Percentiles rank a stretch among this genome's conserved stretches.
phyloP scores from a whole-genome alignment of 2,888 invertebrate species.

The Drosophila prolongata region DNA sequence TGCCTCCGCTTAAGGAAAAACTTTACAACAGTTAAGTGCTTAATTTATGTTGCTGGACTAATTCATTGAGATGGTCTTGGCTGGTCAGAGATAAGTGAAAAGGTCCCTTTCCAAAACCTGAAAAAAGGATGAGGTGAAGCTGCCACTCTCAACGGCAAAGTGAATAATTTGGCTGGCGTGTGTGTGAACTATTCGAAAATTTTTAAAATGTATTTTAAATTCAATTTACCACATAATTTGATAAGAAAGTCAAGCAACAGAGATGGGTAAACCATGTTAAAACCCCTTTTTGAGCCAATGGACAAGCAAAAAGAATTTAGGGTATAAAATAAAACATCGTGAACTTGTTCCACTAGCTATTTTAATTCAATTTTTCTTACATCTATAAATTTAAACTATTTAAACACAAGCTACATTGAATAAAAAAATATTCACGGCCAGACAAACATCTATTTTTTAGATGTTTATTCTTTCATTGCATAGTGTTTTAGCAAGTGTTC shows the following conservation, averaged over 20 bases:
- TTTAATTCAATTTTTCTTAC: no score
- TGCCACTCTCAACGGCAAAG: slow-evolving; percentile 1
- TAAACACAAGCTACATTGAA: no score
- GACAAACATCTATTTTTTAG: no score
- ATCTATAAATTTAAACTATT: no score
- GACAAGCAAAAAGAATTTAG: no score
- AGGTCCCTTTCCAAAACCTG: slow-evolving; percentile 7
- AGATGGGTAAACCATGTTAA: not conserved
- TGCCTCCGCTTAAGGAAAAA: slow-evolving; percentile 31
- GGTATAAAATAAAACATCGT: no score
- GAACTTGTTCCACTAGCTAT: no score
- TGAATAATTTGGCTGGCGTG: slow-evolving; percentile 30
- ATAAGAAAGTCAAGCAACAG: not conserved
- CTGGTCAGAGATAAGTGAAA: slow-evolving; percentile 39
- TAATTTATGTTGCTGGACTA: slow-evolving; percentile 56
- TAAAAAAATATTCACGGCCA: no score
- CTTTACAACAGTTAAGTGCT: slow-evolving; percentile 57
- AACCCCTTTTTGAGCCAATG: not conserved
- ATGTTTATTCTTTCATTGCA: no score
- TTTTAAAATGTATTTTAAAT: not conserved
- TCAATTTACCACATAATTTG: slow-evolving; percentile 16
- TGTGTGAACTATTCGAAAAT: not conserved
- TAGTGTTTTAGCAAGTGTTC: no score
- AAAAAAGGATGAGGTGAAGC: slow-evolving; percentile 19
- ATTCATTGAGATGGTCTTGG: slow-evolving; percentile 44